Conservation (phyloP, 2,888 invertebrate species). For the Agriopis marginaria region DNA sequence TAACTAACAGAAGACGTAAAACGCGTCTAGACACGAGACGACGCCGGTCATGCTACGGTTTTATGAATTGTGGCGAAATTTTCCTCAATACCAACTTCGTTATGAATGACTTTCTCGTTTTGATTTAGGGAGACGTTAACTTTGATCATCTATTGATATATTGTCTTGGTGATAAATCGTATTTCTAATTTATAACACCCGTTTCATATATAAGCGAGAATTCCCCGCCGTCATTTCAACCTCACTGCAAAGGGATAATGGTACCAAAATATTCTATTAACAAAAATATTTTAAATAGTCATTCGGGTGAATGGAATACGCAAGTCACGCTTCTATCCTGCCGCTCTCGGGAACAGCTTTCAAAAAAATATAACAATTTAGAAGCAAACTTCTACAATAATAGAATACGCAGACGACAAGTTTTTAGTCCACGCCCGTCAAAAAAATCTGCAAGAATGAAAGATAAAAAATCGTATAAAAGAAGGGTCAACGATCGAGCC, state of each 20-base stretch:
- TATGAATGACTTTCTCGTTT: constrained; percentile 21
- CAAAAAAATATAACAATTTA: neutral
- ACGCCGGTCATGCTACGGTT: constrained; percentile 18
- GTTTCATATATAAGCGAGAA: neutral
- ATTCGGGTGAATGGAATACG: constrained; percentile 16
- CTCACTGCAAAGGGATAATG: neutral
- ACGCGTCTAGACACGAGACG: constrained; percentile 25
- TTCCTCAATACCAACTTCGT: constrained; percentile 37
- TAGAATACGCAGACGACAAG: constrained; percentile 1
- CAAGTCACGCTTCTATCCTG: constrained; percentile 28
- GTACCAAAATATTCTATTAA: neutral
- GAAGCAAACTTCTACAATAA: neutral
- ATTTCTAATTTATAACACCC: constrained; percentile 8
- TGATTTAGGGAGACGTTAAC: constrained; percentile 25
- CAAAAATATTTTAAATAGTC: neutral
- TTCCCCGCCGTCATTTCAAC: constrained; percentile 1
- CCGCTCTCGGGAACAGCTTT: constrained; percentile 1
- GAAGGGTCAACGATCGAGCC: too few relatives aligned
- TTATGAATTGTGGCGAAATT: constrained; percentile 26
- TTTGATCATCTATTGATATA: constrained; percentile 3
- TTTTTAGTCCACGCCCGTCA: neutral
- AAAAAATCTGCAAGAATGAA: neutral
- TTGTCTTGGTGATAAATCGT: constrained; percentile 1
- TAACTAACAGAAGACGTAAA: constrained; percentile 24
- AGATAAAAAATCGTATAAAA: neutral